Evolutionary conservation across 2,113 vertebrate species (phyloP).

Genomic region (Rattus norvegicus): GRCr8 NC_086027.1:67340001-67340500

Average conservation of each 20-base stretch:
- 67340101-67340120: neutral
- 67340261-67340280: neutral
- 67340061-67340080: neutral
- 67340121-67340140: neutral
- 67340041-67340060: neutral
- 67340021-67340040: neutral
- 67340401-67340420: neutral
- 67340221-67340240: neutral
- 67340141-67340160: neutral
- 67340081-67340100: neutral
- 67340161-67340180: neutral
- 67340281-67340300: neutral
- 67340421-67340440: neutral
- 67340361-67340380: neutral
- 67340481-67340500: neutral
- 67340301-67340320: neutral
- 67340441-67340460: neutral
- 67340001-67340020: neutral
- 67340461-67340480: conserved; percentile 7
- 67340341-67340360: neutral
- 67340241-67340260: neutral
- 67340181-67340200: neutral
- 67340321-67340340: neutral
- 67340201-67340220: neutral
- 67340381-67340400: neutral